Evolutionary conservation across 1,140 invertebrate species (phyloP).

Genomic region (Eumaeus atala): DNA sequence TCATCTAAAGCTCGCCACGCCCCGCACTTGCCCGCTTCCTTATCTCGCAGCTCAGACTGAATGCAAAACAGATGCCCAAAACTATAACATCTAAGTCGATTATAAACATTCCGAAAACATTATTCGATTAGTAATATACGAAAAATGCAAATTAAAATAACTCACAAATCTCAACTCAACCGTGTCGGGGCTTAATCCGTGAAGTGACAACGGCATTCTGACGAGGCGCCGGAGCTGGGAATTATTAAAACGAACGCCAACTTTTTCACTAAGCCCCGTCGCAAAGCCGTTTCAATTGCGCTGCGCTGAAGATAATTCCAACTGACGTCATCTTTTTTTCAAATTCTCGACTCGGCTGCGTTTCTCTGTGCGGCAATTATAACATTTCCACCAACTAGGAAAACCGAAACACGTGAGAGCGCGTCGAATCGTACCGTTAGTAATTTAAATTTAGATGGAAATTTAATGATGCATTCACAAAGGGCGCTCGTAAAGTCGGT

Average conservation of each 20-base stretch:
- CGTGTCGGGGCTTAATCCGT: slow-evolving; percentile 71
- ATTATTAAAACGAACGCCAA: slow-evolving; percentile 75
- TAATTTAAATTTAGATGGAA: slow-evolving; percentile 75
- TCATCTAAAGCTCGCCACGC: slow-evolving; percentile 2
- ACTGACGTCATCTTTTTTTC: slow-evolving; percentile 73
- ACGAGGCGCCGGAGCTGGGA: slow-evolving; percentile 72
- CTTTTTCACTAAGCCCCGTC: slow-evolving; percentile 72
- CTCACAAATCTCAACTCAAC: slow-evolving; percentile 70
- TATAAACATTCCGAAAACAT: background rate
- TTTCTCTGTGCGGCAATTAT: slow-evolving; percentile 71
- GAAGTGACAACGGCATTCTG: slow-evolving; percentile 74
- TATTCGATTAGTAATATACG: slow-evolving; percentile 39
- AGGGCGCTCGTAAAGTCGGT: slow-evolving; percentile 72
- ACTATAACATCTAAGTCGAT: background rate
- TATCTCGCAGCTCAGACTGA: background rate
- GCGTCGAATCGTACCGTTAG: slow-evolving; percentile 65
- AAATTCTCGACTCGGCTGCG: slow-evolving; percentile 68
- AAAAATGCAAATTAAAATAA: slow-evolving; percentile 73
- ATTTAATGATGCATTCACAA: slow-evolving; percentile 74
- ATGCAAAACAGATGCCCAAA: slow-evolving; percentile 14
- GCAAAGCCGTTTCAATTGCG: slow-evolving; percentile 74
- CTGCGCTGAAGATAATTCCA: slow-evolving; percentile 73
- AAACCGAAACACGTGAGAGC: slow-evolving; percentile 71
- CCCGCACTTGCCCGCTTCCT: background rate
- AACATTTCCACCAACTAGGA: slow-evolving; percentile 71